Percentiles rank a stretch among this genome's conserved stretches.
These are phyloP conservation scores for Saccostrea glomerata DNA, from an alignment of 1,140 invertebrate species.

Conservation along the genomic window DNA sequence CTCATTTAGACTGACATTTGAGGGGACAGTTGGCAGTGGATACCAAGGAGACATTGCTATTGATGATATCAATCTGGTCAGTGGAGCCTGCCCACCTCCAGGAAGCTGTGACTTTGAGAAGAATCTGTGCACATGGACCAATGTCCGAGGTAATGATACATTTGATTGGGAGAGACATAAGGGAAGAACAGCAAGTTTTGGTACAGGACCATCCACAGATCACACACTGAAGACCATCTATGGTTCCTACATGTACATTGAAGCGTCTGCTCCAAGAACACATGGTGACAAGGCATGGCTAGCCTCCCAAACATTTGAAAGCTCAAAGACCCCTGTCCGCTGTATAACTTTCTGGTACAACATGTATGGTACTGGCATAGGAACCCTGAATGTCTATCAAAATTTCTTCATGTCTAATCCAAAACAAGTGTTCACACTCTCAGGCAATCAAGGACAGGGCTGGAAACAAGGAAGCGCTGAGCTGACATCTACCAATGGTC, in stretches of 20 bases:
- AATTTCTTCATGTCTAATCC: constrained; percentile 35
- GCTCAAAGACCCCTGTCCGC: constrained; percentile 54
- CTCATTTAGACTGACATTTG: constrained; percentile 65
- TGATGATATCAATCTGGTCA: constrained; percentile 63
- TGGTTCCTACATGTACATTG: constrained; percentile 76
- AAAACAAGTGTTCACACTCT: constrained; percentile 64
- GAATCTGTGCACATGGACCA: constrained; percentile 72
- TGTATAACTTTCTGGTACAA: constrained; percentile 85
- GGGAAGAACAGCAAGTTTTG: constrained; percentile 57
- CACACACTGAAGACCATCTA: constrained; percentile 65
- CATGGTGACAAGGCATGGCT: constrained; percentile 69
- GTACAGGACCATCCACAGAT: constrained; percentile 68
- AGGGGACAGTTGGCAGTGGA: constrained; percentile 66
- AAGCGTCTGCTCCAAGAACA: constrained; percentile 69
- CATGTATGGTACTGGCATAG: constrained; percentile 84
- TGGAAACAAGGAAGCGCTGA: constrained; percentile 67
- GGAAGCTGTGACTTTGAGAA: constrained; percentile 76
- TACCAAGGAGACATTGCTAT: constrained; percentile 66
- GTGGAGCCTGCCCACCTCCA: constrained; percentile 57
- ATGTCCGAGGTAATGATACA: constrained; percentile 64
- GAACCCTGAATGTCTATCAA: constrained; percentile 66
- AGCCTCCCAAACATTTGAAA: constrained; percentile 60
- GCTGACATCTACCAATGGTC: constrained; percentile 50
- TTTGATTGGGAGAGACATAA: constrained; percentile 75
- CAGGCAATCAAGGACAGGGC: constrained; percentile 69